Evolutionary conservation across 2,888 invertebrate species (phyloP).

Genomic region (Ophion ventricosus): DNA sequence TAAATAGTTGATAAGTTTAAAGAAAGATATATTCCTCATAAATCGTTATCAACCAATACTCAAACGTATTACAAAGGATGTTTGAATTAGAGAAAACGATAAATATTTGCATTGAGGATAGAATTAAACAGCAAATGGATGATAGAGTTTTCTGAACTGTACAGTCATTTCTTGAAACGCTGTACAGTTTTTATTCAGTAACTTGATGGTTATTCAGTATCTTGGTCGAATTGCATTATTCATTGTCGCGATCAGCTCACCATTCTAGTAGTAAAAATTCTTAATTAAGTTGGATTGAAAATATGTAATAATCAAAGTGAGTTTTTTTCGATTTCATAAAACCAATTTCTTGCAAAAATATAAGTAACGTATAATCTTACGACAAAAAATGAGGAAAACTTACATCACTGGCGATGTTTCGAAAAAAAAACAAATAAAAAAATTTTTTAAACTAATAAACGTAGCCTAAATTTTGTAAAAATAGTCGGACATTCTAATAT

Average conservation of each 20-base stretch:
- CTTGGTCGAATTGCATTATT: not conserved
- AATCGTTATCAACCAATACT: too few relatives aligned
- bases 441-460: not conserved
- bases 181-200: not conserved
- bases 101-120: not conserved
- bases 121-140: not conserved
- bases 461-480: conserved; percentile 14
- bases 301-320: not conserved
- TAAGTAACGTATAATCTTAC: not conserved
- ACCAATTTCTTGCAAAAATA: not conserved
- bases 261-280: not conserved
- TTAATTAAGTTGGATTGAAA: not conserved
- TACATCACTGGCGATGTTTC: not conserved
- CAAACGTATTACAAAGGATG: too few relatives aligned
- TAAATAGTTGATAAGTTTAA: too few relatives aligned
- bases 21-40: too few relatives aligned
- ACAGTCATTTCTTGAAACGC: too few relatives aligned
- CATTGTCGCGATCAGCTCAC: not conserved
- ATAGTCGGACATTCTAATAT: not conserved
- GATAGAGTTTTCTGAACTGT: not conserved
- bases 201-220: not conserved
- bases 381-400: not conserved
- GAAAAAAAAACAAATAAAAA: not conserved
- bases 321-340: not conserved
- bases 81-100: too few relatives aligned